Conservation (phyloP, 2,113 vertebrate genomes). For the Anguilla japonica region DNA sequence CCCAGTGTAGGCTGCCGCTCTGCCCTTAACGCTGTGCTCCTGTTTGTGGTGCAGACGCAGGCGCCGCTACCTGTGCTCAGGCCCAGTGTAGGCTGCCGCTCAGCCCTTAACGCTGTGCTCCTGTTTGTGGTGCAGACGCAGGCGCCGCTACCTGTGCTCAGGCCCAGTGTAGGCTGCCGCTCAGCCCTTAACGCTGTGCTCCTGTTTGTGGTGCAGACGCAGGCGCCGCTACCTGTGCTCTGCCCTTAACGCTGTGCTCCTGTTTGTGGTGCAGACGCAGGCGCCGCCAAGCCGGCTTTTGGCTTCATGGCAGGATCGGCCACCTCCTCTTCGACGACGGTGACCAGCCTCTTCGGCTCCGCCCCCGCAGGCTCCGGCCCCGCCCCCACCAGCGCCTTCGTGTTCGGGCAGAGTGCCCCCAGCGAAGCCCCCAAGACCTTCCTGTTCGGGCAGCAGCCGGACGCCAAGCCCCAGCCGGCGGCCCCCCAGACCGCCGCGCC, state of each 20-base stretch:
- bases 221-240: too few relatives aligned
- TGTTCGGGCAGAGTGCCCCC: conserved; percentile 82
- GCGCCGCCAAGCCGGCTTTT: conserved; percentile 74
- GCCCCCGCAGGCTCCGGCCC: conserved; percentile 47
- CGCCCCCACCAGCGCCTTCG: conserved; percentile 62
- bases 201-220: too few relatives aligned
- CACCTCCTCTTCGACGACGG: conserved; percentile 59
- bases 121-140: conserved; percentile 64
- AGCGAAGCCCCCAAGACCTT: conserved; percentile 76
- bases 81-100: too few relatives aligned
- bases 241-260: conserved; percentile 17
- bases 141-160: too few relatives aligned
- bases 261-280: conserved; percentile 66
- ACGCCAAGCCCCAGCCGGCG: conserved; percentile 65
- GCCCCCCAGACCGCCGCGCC: conserved; percentile 51
- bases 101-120: conserved; percentile 17
- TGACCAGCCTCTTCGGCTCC: conserved; percentile 69
- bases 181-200: too few relatives aligned
- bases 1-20: too few relatives aligned
- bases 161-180: too few relatives aligned
- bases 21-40: too few relatives aligned
- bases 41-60: too few relatives aligned
- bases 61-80: too few relatives aligned
- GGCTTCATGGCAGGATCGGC: conserved; percentile 76
- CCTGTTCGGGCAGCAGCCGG: conserved; percentile 81